Evolutionary conservation across 1,140 invertebrate species (phyloP).

Genomic region (Lerema accius): DNA sequence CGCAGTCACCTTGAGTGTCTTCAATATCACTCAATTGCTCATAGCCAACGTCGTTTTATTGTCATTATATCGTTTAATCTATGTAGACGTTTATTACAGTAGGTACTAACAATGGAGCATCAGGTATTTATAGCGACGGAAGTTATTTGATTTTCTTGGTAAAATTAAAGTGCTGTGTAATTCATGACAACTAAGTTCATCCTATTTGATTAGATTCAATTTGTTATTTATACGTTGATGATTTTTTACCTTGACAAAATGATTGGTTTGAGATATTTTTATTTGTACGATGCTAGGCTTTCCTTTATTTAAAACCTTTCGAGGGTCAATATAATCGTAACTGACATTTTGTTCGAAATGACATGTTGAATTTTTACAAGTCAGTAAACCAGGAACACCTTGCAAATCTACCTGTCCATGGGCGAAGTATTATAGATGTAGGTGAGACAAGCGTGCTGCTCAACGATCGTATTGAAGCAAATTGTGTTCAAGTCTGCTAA

Average conservation of each 20-base stretch:
- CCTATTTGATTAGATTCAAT: not conserved
- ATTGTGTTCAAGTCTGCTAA: slow-evolving; percentile 36
- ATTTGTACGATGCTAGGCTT: no score
- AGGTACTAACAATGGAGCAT: slow-evolving; percentile 34
- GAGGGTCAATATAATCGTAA: no score
- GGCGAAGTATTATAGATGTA: not conserved
- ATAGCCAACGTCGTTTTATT: slow-evolving; percentile 36
- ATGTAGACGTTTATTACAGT: slow-evolving; percentile 34
- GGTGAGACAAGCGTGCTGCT: slow-evolving; percentile 12
- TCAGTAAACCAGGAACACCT: no score
- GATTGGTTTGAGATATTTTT: no score
- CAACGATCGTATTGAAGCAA: slow-evolving; percentile 28
- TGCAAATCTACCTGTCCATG: no score
- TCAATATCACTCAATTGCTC: slow-evolving; percentile 34
- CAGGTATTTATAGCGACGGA: slow-evolving; percentile 39
- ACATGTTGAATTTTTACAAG: no score
- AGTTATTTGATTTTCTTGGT: slow-evolving; percentile 37
- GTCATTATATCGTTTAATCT: slow-evolving; percentile 40
- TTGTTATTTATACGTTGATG: not conserved
- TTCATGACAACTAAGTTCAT: not conserved
- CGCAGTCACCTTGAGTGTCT: slow-evolving; percentile 32
- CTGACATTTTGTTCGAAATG: no score
- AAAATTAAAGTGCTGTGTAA: slow-evolving; percentile 22
- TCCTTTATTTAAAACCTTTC: no score
- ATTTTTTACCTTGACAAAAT: no score